phyloP scores from a whole-genome alignment of 30 jellyfish, hydroid and myxozoan species.

The Aurelia aurita complex sp. Pacific region DNA sequence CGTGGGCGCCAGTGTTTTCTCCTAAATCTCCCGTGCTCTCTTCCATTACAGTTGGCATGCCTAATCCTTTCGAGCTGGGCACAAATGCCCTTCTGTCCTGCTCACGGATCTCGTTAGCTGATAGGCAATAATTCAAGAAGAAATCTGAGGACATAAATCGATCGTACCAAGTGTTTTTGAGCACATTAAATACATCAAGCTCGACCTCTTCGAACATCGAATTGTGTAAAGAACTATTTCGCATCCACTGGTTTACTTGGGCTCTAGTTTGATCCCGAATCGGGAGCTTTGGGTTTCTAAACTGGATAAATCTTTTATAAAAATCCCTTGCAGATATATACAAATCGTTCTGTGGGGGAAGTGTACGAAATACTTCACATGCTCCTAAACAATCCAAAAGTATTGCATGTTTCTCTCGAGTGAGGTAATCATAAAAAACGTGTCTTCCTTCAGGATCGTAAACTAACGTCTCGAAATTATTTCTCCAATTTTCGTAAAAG shows the following conservation, averaged over 20 bases:
- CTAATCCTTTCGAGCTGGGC: constrained; percentile 54
- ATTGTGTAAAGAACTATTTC: constrained; percentile 66
- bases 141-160: constrained; percentile 75
- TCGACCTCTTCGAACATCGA: constrained; percentile 76
- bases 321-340: constrained; percentile 83
- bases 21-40: constrained; percentile 66
- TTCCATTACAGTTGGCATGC: constrained; percentile 63
- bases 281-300: constrained; percentile 73
- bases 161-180: constrained; percentile 77
- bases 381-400: constrained; percentile 80
- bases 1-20: constrained; percentile 72
- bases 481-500: constrained; percentile 67
- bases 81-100: constrained; percentile 5
- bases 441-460: constrained; percentile 67
- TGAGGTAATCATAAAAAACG: constrained; percentile 55
- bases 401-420: constrained; percentile 50
- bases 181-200: constrained; percentile 66
- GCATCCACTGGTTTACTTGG: constrained; percentile 62
- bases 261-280: constrained; percentile 79
- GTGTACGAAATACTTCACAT: constrained; percentile 58
- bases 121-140: constrained; percentile 70
- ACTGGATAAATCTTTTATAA: constrained; percentile 79
- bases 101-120: constrained; percentile 55
- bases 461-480: constrained; percentile 55
- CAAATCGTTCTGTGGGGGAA: constrained; percentile 54